phyloP scores from a whole-genome alignment of 2,797 vertebrate genomes.

The Lemur catta region DNA sequence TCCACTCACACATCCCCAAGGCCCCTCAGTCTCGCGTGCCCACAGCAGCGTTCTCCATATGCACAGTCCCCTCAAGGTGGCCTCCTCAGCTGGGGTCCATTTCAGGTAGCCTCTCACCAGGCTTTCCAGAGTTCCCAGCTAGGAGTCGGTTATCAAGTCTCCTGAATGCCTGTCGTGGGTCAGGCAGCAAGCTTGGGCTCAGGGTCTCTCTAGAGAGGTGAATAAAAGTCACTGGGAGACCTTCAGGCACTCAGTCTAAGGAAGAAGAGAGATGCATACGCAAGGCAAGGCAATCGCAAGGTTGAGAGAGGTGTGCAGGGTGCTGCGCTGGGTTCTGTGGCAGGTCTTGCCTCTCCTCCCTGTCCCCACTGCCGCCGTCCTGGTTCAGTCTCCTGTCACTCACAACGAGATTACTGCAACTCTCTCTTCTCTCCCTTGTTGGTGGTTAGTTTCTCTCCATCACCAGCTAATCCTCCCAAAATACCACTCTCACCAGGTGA shows the following conservation, averaged over 20 bases:
- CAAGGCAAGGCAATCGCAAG: background rate
- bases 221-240: background rate
- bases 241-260: background rate
- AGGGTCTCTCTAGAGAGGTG: background rate
- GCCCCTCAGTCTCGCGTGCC: background rate
- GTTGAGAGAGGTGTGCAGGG: background rate
- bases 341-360: background rate
- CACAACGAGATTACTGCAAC: background rate
- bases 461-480: background rate
- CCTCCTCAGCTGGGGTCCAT: background rate
- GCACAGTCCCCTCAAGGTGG: background rate
- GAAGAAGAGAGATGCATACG: background rate
- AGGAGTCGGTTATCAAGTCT: background rate
- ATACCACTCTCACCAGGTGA: background rate
- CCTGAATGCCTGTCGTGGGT: background rate
- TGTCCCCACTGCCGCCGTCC: background rate
- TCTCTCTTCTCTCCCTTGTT: background rate
- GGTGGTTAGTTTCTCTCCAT: background rate
- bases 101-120: background rate
- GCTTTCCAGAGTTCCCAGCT: background rate
- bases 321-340: accelerated
- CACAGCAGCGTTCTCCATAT: background rate
- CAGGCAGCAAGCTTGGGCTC: background rate
- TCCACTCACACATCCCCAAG: background rate
- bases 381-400: background rate